Conservation (phyloP, 1,140 invertebrate species). For the Mactra quadrangularis region DNA sequence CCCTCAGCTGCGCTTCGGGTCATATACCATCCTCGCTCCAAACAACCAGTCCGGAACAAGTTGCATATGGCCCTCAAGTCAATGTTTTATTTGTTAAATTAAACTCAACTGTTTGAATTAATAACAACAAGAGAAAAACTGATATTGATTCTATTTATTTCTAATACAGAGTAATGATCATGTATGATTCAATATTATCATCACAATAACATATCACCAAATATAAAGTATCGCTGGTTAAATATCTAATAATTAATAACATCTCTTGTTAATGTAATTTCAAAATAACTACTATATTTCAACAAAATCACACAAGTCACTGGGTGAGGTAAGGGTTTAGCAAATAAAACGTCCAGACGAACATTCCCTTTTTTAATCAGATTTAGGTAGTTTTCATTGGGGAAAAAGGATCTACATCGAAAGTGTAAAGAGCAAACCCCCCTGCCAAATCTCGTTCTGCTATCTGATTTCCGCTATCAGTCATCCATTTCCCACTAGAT, state of each 20-base stretch:
- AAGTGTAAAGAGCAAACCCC: constrained; percentile 55
- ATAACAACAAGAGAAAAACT: no score
- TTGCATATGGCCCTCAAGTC: no score
- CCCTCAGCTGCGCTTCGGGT: no score
- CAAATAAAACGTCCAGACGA: constrained; percentile 46
- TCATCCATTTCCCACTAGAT: constrained; percentile 58
- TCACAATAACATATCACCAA: no score
- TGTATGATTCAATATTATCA: no score
- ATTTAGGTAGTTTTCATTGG: constrained; percentile 2
- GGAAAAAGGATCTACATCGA: constrained; percentile 23
- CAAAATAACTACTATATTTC: not conserved
- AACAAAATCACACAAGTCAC: constrained; percentile 13
- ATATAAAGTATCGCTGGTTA: not conserved
- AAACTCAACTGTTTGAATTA: no score
- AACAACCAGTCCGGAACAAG: no score
- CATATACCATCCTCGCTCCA: no score
- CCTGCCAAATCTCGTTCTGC: constrained; percentile 25
- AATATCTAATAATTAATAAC: constrained; percentile 13
- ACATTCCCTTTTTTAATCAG: constrained; percentile 51
- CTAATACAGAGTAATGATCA: no score
- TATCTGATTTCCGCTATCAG: constrained; percentile 46
- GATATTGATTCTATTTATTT: no score
- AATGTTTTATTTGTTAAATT: no score
- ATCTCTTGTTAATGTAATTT: constrained; percentile 19
- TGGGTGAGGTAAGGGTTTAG: not conserved